phyloP scores from a whole-genome alignment of 2,888 invertebrate genomes.

The Pseudeuparius sepicola region DNA sequence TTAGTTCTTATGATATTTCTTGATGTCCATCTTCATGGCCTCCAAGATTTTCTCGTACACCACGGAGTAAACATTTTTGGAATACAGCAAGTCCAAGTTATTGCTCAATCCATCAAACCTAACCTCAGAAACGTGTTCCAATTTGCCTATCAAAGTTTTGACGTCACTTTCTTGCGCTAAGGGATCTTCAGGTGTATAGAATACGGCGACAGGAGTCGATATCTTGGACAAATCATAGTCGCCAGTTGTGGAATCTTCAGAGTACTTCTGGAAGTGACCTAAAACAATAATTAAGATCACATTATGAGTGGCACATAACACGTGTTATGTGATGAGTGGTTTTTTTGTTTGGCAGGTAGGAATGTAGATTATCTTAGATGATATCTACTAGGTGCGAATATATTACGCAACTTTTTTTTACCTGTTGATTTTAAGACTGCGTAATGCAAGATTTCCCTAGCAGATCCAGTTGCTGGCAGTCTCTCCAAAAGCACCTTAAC shows the following conservation, averaged over 20 bases:
- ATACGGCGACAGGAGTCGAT: constrained; percentile 41
- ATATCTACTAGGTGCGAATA: no score
- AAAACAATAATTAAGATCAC: constrained; percentile 10
- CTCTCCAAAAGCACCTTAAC: no score
- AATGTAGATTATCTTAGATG: no score
- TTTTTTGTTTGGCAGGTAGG: no score
- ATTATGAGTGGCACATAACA: no score
- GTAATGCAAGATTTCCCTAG: no score
- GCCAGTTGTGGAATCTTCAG: constrained; percentile 37
- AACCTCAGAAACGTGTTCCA: constrained; percentile 36
- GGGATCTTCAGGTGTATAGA: constrained; percentile 46
- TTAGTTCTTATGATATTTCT: no score
- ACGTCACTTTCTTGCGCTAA: constrained; percentile 42
- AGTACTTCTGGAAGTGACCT: constrained; percentile 40
- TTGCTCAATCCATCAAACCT: constrained; percentile 44
- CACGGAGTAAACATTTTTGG: constrained; percentile 11
- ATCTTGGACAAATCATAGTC: constrained; percentile 42
- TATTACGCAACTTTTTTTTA: no score
- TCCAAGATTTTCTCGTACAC: constrained; percentile 2
- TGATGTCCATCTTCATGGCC: constrained; percentile 4
- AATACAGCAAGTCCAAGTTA: constrained; percentile 44
- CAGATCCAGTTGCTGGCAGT: no score
- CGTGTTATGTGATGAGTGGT: no score
- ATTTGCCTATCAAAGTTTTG: constrained; percentile 35
- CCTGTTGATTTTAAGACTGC: no score